Conservation (phyloP, 2,888 invertebrate species). For the Smittia sp. region DNA sequence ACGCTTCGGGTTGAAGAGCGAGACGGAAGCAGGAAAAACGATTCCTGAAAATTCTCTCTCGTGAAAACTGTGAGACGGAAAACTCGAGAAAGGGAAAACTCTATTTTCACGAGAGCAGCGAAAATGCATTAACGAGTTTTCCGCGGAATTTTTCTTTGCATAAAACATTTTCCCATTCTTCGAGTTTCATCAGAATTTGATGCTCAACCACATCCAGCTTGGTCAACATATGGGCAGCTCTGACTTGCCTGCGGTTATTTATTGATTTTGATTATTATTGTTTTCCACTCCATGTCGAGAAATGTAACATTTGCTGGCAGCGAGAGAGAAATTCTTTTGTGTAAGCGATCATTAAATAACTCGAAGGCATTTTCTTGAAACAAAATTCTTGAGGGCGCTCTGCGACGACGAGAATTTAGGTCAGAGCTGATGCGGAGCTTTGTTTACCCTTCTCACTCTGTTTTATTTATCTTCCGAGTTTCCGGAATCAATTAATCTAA, state of each 20-base stretch:
- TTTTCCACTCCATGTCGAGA: not conserved
- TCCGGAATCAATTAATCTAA: conserved; percentile 19
- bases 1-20: not conserved
- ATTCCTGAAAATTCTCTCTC: conserved; percentile 17
- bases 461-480: conserved; percentile 2
- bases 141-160: not conserved
- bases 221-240: conserved; percentile 24
- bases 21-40: not conserved
- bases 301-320: not conserved
- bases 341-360: not conserved
- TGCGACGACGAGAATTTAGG: not conserved
- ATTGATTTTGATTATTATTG: conserved; percentile 37
- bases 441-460: not conserved
- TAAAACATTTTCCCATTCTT: not conserved
- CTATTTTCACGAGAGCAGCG: not conserved
- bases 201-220: not conserved
- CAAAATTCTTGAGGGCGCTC: not conserved
- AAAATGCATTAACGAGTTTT: not conserved
- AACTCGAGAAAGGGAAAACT: conserved; percentile 4
- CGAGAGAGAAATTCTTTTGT: not conserved
- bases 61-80: not conserved
- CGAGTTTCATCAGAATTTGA: not conserved
- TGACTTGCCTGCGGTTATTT: conserved; percentile 23
- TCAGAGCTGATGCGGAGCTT: not conserved
- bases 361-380: not conserved